Conservation (phyloP, 1,140 invertebrate species). For the Chelonus insularis region DNA sequence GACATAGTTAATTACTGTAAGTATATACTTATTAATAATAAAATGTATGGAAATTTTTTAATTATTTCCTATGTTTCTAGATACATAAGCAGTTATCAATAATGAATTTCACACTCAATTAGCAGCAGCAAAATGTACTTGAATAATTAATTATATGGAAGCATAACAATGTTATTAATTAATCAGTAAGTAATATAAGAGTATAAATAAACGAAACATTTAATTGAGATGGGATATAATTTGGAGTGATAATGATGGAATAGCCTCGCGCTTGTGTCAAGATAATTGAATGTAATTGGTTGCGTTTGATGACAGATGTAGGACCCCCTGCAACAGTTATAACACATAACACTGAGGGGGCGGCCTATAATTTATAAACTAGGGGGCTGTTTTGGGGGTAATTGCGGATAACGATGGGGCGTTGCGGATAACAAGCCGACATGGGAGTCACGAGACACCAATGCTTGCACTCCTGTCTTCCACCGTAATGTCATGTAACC, state of each 20-base stretch:
- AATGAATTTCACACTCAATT: too few species aligned
- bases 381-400: slow-evolving; percentile 59
- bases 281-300: slow-evolving; percentile 38
- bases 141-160: too few species aligned
- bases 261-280: slow-evolving; percentile 8
- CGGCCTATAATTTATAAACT: slow-evolving; percentile 61
- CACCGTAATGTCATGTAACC: slow-evolving; percentile 10
- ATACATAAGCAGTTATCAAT: too few species aligned
- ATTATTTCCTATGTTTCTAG: too few species aligned
- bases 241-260: slow-evolving; percentile 9
- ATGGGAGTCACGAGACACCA: slow-evolving; percentile 58
- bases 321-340: slow-evolving; percentile 13
- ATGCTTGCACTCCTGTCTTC: neutral
- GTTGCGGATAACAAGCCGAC: slow-evolving; percentile 59
- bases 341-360: slow-evolving; percentile 26
- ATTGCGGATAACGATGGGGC: slow-evolving; percentile 60
- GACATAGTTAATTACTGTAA: too few species aligned
- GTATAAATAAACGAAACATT: too few species aligned
- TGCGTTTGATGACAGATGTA: slow-evolving; percentile 39
- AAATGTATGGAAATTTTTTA: too few species aligned
- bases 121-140: too few species aligned
- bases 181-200: too few species aligned
- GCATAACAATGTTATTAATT: too few species aligned
- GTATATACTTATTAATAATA: too few species aligned
- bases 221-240: neutral